phyloP scores from a whole-genome alignment of 1,140 invertebrate genomes.

The Rhopalosiphum padi region DNA sequence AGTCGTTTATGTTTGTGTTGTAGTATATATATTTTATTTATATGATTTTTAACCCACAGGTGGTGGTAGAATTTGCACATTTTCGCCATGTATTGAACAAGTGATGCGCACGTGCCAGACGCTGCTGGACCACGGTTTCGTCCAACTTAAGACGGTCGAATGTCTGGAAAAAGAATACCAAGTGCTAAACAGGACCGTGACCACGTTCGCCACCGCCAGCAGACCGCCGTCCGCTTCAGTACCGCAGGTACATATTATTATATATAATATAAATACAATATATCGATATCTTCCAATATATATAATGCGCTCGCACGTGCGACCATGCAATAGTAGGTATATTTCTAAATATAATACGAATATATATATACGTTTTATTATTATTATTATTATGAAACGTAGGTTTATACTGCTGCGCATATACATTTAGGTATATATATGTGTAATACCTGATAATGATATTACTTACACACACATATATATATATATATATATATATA shows the following conservation, averaged over 20 bases:
- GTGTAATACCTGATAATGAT: not conserved
- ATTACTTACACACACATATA: not conserved
- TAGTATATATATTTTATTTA: not conserved
- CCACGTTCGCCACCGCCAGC: slow-evolving; percentile 68
- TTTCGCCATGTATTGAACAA: slow-evolving; percentile 98
- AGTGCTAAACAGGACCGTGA: slow-evolving; percentile 76
- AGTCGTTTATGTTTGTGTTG: not conserved
- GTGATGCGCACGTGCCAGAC: slow-evolving; percentile 84
- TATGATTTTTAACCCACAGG: not conserved
- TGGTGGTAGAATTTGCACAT: slow-evolving; percentile 94
- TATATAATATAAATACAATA: not conserved
- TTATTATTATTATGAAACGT: not conserved
- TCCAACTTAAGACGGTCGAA: slow-evolving; percentile 86
- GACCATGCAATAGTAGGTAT: not conserved
- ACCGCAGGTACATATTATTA: not conserved
- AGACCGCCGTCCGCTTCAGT: slow-evolving; percentile 61
- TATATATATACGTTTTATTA: not conserved
- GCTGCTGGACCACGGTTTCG: slow-evolving; percentile 76
- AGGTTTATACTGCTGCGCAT: not conserved
- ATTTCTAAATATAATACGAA: not conserved
- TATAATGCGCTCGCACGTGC: not conserved
- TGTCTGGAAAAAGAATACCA: slow-evolving; percentile 84
- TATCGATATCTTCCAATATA: not conserved
- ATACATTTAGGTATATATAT: not conserved
- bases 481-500: not conserved